Conservation (phyloP, 2,888 invertebrate species). For the Temnothorax ravouxi region DNA sequence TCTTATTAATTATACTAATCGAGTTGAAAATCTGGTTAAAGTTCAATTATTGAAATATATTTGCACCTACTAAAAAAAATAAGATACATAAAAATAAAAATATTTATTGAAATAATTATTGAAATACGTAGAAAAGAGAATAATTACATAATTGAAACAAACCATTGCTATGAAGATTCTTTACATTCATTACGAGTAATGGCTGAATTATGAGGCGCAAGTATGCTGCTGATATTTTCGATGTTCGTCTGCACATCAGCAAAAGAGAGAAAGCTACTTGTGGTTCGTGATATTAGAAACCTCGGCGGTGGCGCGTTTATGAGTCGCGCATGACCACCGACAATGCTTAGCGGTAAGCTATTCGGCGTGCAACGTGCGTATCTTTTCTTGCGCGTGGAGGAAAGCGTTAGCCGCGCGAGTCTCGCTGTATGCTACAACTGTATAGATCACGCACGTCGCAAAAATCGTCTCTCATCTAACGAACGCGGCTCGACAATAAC, state of each 20-base stretch:
- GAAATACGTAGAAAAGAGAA: neutral
- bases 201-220: neutral
- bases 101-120: neutral
- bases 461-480: conserved; percentile 66
- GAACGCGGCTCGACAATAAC: conserved; percentile 32
- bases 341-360: conserved; percentile 75
- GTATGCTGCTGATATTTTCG: conserved; percentile 4
- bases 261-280: conserved; percentile 46
- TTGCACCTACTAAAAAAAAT: neutral
- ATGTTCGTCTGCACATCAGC: neutral
- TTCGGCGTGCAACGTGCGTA: conserved; percentile 71
- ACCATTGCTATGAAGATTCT: neutral
- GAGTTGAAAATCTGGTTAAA: neutral
- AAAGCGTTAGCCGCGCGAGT: conserved; percentile 74
- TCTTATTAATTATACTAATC: neutral
- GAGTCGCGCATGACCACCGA: conserved; percentile 79
- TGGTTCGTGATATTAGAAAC: conserved; percentile 74
- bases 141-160: neutral
- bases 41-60: neutral
- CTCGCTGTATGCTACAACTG: conserved; percentile 65
- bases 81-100: neutral
- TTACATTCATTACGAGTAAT: neutral
- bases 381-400: conserved; percentile 64
- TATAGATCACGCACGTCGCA: conserved; percentile 71
- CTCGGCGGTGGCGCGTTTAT: conserved; percentile 72